Evolutionary conservation across 2,797 vertebrate species (phyloP).

Genomic region (Artibeus lituratus): DNA sequence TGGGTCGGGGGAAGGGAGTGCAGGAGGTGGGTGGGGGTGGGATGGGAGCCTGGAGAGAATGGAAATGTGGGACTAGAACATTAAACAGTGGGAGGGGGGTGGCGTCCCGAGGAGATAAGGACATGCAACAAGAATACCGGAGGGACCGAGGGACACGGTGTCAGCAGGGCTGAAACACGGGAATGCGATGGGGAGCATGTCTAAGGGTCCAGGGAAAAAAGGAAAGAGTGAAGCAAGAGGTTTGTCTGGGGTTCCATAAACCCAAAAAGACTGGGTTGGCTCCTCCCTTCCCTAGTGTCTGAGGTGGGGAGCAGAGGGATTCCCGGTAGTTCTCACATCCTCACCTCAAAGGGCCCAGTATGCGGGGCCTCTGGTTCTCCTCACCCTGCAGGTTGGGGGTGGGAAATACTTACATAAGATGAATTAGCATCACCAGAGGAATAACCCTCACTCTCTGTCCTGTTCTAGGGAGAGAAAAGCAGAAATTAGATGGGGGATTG

Average conservation of each 20-base stretch:
- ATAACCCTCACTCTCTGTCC: constrained; percentile 31
- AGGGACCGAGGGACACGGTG: neutral
- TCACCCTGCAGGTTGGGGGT: neutral
- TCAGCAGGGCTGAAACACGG: neutral
- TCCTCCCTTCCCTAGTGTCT: neutral
- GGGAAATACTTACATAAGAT: constrained; percentile 44
- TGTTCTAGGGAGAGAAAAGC: constrained; percentile 54
- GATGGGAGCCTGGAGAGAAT: neutral
- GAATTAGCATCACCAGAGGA: constrained; percentile 7
- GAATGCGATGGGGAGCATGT: neutral
- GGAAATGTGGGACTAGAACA: neutral
- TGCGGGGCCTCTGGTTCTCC: neutral
- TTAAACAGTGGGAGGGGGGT: neutral
- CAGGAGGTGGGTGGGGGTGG: neutral
- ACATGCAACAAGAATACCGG: neutral
- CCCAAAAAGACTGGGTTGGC: neutral
- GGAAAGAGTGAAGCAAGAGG: neutral
- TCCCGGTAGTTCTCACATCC: neutral
- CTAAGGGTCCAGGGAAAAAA: neutral
- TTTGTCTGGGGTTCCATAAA: neutral
- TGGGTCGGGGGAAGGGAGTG: neutral
- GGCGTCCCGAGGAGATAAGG: neutral
- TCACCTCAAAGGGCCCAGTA: neutral
- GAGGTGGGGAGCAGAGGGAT: neutral
- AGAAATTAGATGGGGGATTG: neutral